These are phyloP conservation scores for Dendrolimus pini DNA, from an alignment of 2,888 invertebrate species.

Conservation along the genomic window DNA sequence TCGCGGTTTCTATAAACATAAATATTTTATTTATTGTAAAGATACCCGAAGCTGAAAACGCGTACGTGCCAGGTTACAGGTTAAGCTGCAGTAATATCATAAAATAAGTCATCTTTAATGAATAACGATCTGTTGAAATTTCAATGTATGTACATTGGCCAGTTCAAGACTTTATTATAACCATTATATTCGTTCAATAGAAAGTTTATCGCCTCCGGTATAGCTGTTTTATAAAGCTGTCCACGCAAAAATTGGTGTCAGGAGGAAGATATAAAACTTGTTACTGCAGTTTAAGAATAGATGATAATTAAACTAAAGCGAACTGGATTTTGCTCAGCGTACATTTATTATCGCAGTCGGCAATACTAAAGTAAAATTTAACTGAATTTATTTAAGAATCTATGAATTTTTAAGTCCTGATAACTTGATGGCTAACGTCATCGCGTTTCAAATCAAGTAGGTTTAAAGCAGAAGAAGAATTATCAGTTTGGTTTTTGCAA, in stretches of 20 bases:
- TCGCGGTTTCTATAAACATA: too few species aligned
- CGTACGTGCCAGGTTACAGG: too few species aligned
- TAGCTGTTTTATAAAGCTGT: slow-evolving; percentile 28
- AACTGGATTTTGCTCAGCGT: slow-evolving; percentile 4
- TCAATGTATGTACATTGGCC: slow-evolving; percentile 23
- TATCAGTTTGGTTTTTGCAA: too few species aligned
- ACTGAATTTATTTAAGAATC: too few species aligned
- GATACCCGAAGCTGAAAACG: too few species aligned
- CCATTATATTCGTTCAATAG: slow-evolving; percentile 42
- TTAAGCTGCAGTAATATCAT: slow-evolving; percentile 15
- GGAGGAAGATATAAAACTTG: slow-evolving; percentile 36
- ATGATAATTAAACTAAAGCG: slow-evolving; percentile 5
- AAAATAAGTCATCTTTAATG: slow-evolving; percentile 26
- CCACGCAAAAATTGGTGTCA: slow-evolving; percentile 33
- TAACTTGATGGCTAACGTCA: too few species aligned
- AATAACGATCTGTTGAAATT: slow-evolving; percentile 26
- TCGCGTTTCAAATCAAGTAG: too few species aligned
- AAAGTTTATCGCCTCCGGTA: slow-evolving; percentile 60
- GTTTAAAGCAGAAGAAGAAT: too few species aligned
- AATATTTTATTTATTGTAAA: too few species aligned
- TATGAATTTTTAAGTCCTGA: too few species aligned
- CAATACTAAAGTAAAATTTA: too few species aligned
- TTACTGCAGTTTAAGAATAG: slow-evolving; percentile 16
- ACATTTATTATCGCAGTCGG: neutral
- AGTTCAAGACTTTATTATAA: slow-evolving; percentile 40